Evolutionary conservation across 2,888 invertebrate species (phyloP), one percentile per base, ranked within the genome.

Genomic region (Clitarchus hookeri): DNA sequence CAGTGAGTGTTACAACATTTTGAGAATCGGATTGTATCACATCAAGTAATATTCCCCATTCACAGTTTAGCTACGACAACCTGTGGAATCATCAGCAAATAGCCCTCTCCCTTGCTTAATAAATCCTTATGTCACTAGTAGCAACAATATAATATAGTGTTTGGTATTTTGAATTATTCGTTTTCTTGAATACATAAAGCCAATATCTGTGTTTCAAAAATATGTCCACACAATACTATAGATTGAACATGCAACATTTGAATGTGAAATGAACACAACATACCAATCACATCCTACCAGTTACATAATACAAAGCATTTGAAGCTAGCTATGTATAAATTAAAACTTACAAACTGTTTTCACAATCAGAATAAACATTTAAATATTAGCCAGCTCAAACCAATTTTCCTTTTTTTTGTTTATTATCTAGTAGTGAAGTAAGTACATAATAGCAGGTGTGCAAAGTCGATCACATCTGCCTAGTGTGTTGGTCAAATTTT

Each of bases 61-160:
- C 65, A 65, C 65, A 65, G 65, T 65, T 65, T 65, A 65, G 65
- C 65, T 65, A 65, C n/a, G 65, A 65, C 65, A 65, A 65, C n/a
- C 65, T 23, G 65, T 65, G 65, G 65, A 65, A 16, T 65, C 65
- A 65, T 65, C 65, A 65, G 65, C 65, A 65, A 65, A 65, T 65
- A 65, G 65, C 65, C 65, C 65, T 65, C 65, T 65, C 65, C 65
- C 65, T 65, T 65, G 65, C 65, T 65, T 65, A 65, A 65, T 65
- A 65, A 65, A 65, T 65, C 65, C 65, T n/a, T 65, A 65, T 65
- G 65, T 23, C 65, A 65, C 65, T 65, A 65, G 65, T 65, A 65
- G 65, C 65, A 65, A 65, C 65, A 19, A 65, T 65, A 65, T 65
- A 65, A 65, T 65, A 65, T 65, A 65, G 65, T 65, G 65, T 65